These are phyloP conservation scores for Idaea dimidiata DNA, from an alignment of 2,888 invertebrate genomes.

Conservation along the genomic window DNA sequence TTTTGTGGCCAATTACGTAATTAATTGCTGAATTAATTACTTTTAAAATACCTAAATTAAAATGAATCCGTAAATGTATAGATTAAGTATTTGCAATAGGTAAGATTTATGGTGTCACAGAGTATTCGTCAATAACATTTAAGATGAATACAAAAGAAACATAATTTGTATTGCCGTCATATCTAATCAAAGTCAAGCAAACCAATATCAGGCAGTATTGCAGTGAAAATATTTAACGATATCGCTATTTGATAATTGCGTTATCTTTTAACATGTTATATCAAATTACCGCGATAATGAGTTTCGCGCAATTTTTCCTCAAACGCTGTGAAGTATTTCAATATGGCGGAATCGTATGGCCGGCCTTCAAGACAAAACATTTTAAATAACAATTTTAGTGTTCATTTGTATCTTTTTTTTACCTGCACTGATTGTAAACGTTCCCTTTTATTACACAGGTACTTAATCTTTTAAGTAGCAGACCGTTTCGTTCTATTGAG, in stretches of 20 bases:
- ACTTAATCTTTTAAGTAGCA: constrained; percentile 6
- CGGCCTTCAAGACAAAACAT: neutral
- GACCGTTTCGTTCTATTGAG: constrained; percentile 5
- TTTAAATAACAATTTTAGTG: neutral
- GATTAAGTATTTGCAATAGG: neutral
- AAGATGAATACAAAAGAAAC: neutral
- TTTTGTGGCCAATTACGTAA: constrained; percentile 6
- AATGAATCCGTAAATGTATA: neutral
- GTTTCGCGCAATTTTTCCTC: neutral
- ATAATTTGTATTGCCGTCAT: neutral
- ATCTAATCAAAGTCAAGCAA: neutral
- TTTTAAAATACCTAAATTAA: neutral
- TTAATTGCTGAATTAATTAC: constrained; percentile 4
- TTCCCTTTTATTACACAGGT: neutral
- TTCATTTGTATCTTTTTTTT: neutral
- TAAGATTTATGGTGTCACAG: neutral
- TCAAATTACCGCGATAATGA: neutral
- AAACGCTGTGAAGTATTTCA: neutral
- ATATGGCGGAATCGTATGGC: neutral
- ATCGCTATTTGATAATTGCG: neutral
- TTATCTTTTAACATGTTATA: neutral
- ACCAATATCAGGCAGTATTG: neutral
- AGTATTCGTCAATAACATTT: neutral
- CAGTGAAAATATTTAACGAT: neutral
- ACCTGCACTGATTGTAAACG: neutral